Evolutionary conservation across 2,113 vertebrate genomes (phyloP), one percentile per base, ranked within the genome.

Genomic region (Baryphthengus martii): DNA sequence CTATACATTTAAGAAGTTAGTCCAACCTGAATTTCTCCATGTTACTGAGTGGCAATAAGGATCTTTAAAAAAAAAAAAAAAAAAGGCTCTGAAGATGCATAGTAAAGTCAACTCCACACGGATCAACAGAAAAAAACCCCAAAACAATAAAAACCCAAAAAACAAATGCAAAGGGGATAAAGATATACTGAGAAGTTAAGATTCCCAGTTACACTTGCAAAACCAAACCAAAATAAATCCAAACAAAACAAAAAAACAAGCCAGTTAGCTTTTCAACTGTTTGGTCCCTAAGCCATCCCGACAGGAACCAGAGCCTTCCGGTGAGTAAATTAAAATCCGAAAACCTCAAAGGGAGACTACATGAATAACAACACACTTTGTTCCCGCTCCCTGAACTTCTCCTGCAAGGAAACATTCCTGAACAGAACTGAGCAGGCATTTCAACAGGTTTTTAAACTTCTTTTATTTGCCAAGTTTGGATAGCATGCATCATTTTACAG

Each of bases 401-500:
- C 17, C 72, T 39, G 56, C n/a, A 78, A 65, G n/a, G 23, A 13
- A 81, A 58, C 4, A 9, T 6, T 44, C 33, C 66, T 39, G 53
- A 71, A 96, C 39, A 93, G 35, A 96, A 94, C 4, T 2, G 15
- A 95, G 37, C 40, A 82, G 73, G 87, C 58, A 1, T 40, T 25
- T 52, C 44, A 87, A 68, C 17, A 68, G 52, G 40, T 82, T 86
- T 91, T 92, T 17, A 53, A 59, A 84, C 25, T 76, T 61, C 24
- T 45, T 96, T 97, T 97, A 97, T 97, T 97, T 89, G 86, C 76
- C 7, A 72, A 74, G 88, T 96, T 97, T 95, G 93, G 85, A 67
- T 92, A 96, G 80, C 97, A 98, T 96, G 95, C 92, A 95, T 96
- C 70, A 79, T 94, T 96, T 95, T 97, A 98, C 97, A 98, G 97